Evolutionary conservation across 2,888 invertebrate genomes (phyloP).

Genomic region (Cryptophagus acutangulus): DNA sequence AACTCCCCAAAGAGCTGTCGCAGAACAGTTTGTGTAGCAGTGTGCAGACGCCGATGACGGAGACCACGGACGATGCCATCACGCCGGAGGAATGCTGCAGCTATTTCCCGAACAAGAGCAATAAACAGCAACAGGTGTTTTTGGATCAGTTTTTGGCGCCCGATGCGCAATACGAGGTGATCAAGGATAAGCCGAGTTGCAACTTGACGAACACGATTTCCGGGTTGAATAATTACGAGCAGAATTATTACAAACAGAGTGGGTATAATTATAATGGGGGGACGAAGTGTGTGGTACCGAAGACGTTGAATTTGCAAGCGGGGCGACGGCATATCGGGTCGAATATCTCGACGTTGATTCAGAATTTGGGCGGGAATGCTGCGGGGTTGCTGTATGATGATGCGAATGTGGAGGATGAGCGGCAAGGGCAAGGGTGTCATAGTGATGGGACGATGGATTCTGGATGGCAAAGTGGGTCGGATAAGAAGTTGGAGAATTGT

Average conservation of each 20-base stretch:
- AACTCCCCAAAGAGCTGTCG: slow-evolving; percentile 41
- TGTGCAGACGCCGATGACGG: slow-evolving; percentile 46
- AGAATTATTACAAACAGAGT: slow-evolving; percentile 41
- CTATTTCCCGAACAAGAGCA: slow-evolving; percentile 38
- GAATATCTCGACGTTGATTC: slow-evolving; percentile 50
- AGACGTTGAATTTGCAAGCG: slow-evolving; percentile 33
- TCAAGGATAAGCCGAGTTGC: slow-evolving; percentile 44
- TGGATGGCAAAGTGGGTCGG: slow-evolving; percentile 66
- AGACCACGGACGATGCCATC: slow-evolving; percentile 45
- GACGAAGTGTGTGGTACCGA: slow-evolving; percentile 42
- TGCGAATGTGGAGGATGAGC: slow-evolving; percentile 40
- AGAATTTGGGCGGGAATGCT: slow-evolving; percentile 49
- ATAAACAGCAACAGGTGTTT: slow-evolving; percentile 15
- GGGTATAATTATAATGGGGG: slow-evolving; percentile 32
- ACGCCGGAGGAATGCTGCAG: slow-evolving; percentile 43
- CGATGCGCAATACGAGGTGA: slow-evolving; percentile 61
- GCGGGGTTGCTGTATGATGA: slow-evolving; percentile 48
- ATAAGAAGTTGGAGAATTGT: no score
- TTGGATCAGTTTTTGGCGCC: slow-evolving; percentile 52
- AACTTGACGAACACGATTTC: slow-evolving; percentile 47
- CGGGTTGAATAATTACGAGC: slow-evolving; percentile 42
- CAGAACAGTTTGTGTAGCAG: slow-evolving; percentile 44
- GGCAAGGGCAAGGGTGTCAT: slow-evolving; percentile 43
- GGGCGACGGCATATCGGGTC: slow-evolving; percentile 44
- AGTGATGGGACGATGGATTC: slow-evolving; percentile 59